A percentile compares a stretch with the other conserved stretches of the same genome.
Evolutionary conservation across 2,113 vertebrate genomes (phyloP).

Genomic region (Girardinichthys multiradiatus): DNA sequence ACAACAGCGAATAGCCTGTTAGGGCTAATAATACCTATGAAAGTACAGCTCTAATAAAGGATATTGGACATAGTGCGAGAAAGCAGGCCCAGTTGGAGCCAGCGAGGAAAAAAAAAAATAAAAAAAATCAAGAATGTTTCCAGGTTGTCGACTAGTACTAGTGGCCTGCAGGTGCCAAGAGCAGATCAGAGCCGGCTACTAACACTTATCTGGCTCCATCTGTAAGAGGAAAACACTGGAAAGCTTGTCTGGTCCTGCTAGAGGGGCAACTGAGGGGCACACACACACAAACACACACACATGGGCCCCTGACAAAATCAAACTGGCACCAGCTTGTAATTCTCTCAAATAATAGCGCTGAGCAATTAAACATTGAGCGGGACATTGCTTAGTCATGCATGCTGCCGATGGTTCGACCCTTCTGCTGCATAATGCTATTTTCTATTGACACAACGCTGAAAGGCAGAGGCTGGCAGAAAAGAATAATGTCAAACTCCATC

Average conservation of each 20-base stretch:
- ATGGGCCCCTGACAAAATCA: conserved; percentile 12
- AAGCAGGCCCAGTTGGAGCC: not conserved
- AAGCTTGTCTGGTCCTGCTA: conserved; percentile 24
- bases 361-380: conserved; percentile 64
- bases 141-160: not conserved
- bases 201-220: conserved; percentile 32
- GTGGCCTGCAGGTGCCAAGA: not conserved
- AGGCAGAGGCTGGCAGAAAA: conserved; percentile 20
- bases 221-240: conserved; percentile 28
- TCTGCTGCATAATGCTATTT: conserved; percentile 45
- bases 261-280: not conserved
- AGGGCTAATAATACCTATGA: not conserved
- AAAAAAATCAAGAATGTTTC: conserved; percentile 12
- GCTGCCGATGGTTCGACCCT: conserved; percentile 41
- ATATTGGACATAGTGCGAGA: not conserved
- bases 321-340: conserved; percentile 34
- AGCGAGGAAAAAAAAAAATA: not conserved
- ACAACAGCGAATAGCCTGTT: not conserved
- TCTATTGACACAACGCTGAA: conserved; percentile 36
- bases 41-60: not conserved
- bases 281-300: not conserved
- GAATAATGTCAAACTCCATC: conserved; percentile 38
- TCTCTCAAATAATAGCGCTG: conserved; percentile 46
- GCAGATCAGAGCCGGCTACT: not conserved
- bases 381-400: conserved; percentile 70